Percentiles rank a stretch among this genome's conserved stretches.
Conservation (phyloP, 2,113 vertebrate genomes). For the Tapirus terrestris region DNA sequence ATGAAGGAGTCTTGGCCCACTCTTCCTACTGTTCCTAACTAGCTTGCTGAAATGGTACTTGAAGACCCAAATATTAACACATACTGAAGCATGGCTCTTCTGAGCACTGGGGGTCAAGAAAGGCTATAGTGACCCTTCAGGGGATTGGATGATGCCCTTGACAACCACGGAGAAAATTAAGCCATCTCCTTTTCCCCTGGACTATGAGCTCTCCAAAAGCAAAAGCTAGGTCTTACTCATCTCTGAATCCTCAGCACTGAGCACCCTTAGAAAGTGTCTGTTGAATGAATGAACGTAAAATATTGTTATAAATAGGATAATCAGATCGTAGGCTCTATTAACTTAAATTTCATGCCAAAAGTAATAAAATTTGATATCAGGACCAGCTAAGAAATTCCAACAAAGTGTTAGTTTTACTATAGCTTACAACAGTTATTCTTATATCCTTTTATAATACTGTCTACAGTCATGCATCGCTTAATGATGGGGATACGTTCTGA, state of each 20-base stretch:
- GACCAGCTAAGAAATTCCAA: not conserved
- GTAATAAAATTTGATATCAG: slow-evolving; percentile 38
- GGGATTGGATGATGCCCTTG: not conserved
- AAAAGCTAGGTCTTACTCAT: not conserved
- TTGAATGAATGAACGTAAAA: slow-evolving; percentile 1
- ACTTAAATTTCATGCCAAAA: slow-evolving; percentile 39
- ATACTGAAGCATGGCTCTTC: not conserved
- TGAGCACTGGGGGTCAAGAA: not conserved
- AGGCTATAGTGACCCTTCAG: not conserved
- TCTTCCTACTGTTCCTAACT: not conserved
- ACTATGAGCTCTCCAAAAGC: not conserved
- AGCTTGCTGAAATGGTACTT: not conserved
- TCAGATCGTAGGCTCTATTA: not conserved
- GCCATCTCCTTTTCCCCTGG: not conserved
- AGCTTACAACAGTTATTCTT: not conserved
- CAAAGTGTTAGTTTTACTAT: not conserved
- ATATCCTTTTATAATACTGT: not conserved
- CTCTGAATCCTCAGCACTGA: not conserved
- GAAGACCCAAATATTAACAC: not conserved
- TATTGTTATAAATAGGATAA: slow-evolving; percentile 12
- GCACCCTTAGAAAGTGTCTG: slow-evolving; percentile 19
- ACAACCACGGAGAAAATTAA: not conserved
- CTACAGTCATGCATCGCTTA: not conserved
- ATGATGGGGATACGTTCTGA: too few relatives aligned
- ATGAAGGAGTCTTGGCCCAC: not conserved